phyloP scores from a whole-genome alignment of 2,888 invertebrate genomes.

The Rosalia funebris region DNA sequence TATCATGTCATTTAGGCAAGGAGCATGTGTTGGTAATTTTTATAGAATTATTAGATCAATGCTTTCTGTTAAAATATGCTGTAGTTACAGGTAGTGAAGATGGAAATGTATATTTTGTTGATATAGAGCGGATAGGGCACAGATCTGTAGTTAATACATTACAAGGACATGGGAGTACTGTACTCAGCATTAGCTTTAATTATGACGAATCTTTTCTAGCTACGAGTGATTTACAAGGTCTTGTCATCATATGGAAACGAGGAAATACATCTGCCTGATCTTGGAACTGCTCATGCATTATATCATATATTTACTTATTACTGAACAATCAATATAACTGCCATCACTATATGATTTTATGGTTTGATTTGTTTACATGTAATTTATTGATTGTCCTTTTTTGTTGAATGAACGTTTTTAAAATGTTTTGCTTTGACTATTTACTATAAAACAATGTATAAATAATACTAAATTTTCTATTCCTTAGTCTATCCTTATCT shows the following conservation, averaged over 20 bases:
- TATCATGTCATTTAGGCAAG: slow-evolving; percentile 83
- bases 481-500: no score
- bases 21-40: slow-evolving; percentile 76
- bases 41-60: slow-evolving; percentile 7
- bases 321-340: no score
- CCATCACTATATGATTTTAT: no score
- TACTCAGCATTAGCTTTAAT: slow-evolving; percentile 85
- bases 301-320: no score
- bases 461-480: no score
- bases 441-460: no score
- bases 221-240: slow-evolving; percentile 83
- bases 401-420: no score
- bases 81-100: slow-evolving; percentile 82
- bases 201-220: slow-evolving; percentile 88
- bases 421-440: no score
- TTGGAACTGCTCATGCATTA: no score
- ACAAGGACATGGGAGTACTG: slow-evolving; percentile 83
- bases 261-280: slow-evolving; percentile 34
- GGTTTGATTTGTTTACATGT: no score
- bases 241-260: slow-evolving; percentile 80
- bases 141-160: slow-evolving; percentile 70
- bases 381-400: no score
- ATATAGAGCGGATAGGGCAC: slow-evolving; percentile 71
- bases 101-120: slow-evolving; percentile 80
- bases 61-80: neutral